Evolutionary conservation across 2,797 vertebrate species (phyloP).

Genomic region (Falco berigora): DNA sequence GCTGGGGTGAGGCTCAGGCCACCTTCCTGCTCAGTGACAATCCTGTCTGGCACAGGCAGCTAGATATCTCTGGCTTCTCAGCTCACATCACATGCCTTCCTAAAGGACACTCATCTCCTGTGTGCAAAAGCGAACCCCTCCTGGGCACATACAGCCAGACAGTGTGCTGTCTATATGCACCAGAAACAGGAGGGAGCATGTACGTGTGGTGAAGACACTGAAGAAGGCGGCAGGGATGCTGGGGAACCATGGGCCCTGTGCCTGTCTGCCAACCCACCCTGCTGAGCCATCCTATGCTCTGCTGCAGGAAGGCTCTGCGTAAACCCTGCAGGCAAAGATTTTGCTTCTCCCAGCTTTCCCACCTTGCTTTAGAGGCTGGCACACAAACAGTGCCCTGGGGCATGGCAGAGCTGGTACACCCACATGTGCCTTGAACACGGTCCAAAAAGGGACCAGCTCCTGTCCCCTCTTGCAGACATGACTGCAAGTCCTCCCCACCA

Average conservation of each 20-base stretch:
- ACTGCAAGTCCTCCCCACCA: background rate
- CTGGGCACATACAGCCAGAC: background rate
- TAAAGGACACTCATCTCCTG: background rate
- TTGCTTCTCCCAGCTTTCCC: background rate
- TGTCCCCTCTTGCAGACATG: background rate
- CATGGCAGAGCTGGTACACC: rapidly evolving
- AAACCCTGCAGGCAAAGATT: background rate
- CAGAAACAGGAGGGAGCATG: background rate
- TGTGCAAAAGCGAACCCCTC: background rate
- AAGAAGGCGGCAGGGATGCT: background rate
- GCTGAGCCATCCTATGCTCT: rapidly evolving
- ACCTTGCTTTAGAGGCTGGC: background rate
- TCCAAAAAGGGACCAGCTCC: background rate
- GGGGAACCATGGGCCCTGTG: background rate
- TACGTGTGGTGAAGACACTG: rapidly evolving
- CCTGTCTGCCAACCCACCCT: background rate
- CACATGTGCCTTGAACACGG: rapidly evolving
- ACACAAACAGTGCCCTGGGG: rapidly evolving
- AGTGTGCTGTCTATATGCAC: background rate
- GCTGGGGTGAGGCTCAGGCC: background rate
- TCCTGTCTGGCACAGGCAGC: background rate
- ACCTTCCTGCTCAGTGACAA: rapidly evolving
- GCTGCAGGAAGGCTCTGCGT: background rate
- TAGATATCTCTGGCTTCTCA: background rate
- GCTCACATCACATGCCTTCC: rapidly evolving